These are phyloP conservation scores for Dipodomys ordii DNA, from an alignment of 2,113 vertebrate genomes.

Conservation along the genomic window DNA sequence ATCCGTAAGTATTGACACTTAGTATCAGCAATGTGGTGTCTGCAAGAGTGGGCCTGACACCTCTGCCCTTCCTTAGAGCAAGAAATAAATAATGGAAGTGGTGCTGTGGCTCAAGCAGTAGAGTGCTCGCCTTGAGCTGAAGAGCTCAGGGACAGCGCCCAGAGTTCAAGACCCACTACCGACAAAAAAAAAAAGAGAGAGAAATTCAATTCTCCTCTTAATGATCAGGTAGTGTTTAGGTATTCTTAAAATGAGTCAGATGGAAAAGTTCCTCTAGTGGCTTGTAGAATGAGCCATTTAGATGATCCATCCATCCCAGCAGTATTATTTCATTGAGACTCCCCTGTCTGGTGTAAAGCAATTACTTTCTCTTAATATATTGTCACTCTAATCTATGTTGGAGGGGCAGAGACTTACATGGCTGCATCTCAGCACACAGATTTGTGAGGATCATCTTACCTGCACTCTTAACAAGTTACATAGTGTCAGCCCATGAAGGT, in stretches of 20 bases:
- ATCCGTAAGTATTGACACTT: slow-evolving; percentile 85
- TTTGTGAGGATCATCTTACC: rapidly evolving
- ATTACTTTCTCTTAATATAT: neutral
- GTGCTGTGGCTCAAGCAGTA: too few species aligned
- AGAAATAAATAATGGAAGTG: neutral
- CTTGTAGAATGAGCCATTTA: neutral
- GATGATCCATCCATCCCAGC: neutral
- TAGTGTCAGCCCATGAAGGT: too few species aligned
- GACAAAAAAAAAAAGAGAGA: too few species aligned
- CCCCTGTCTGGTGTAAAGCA: neutral
- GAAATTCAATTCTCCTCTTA: neutral
- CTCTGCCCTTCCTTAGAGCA: neutral
- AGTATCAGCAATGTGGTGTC: neutral
- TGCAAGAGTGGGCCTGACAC: neutral
- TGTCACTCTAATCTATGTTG: neutral
- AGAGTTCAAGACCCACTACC: too few species aligned
- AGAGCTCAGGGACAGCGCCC: too few species aligned
- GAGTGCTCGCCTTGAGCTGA: too few species aligned
- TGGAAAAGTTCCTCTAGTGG: neutral
- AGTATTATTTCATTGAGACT: neutral
- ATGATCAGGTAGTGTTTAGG: neutral
- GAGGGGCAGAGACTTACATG: neutral
- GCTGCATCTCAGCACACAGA: neutral
- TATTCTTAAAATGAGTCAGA: neutral
- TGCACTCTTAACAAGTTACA: neutral